Base-by-base conservation (phyloP, 2,797 vertebrate species). In the Taenioides sp. region DNA sequence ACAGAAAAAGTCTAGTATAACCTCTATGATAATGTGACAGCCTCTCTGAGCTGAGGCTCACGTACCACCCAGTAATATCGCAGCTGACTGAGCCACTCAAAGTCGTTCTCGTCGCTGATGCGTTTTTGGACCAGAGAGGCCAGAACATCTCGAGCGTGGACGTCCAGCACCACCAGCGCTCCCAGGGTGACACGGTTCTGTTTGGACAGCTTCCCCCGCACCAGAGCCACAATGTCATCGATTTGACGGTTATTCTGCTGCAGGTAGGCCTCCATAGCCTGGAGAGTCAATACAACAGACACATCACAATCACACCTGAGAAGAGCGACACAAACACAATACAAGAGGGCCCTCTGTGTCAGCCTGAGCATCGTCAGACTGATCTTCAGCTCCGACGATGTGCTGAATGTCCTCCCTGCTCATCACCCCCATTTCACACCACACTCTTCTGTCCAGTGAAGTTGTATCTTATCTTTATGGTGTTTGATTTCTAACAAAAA, bases 11-110 rank as follows among this genome's bases (percentile, higher is more conserved):
- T 7, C 7, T 34, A 34, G 34, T 34, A 0, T 34, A 7, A 7
- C 5, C 9, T 9, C 34, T 37, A 10, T 9, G 34, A 37, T 37
- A 37, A 37, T 37, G 34, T 10, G 34, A 37, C 34, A 43, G 11
- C 18, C 50, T 7, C 0, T 52, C 16, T 52, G 4, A 43, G 12
- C 11, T 17, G 14, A 47, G 43, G 43, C 47, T 65, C 34, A 85
- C 92, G 60, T 92, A 96, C 95, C 80, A 94, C 86, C 96, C 96
- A 97, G 80, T 95, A 97, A 92, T 96, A 96, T 60, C 95, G 93
- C 69, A 97, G 94, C 78, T 98, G 96, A 82, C 95, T 98, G 68
- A 96, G 90, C 96, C 96, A 96, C 78, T 97, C 94, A 69, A 97
- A 98, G 91, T 97, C 95, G 20, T 87, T 93, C 59, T 97, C 96